These are phyloP conservation scores for Glyptemys insculpta DNA, from an alignment of 2,797 vertebrate species.

Conservation along the genomic window DNA sequence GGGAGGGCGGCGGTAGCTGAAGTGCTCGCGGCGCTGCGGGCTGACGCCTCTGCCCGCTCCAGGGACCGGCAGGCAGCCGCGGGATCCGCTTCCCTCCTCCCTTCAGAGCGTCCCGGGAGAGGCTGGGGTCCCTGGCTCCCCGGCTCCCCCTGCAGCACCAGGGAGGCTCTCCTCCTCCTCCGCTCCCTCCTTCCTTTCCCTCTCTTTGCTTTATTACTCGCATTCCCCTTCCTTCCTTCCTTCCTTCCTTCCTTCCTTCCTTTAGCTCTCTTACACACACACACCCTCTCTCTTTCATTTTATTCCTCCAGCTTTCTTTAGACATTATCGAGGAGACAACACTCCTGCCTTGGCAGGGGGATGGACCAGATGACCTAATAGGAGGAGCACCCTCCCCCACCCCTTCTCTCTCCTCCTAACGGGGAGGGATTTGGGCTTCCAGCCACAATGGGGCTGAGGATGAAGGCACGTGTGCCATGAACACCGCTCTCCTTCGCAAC, in stretches of 20 bases:
- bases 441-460: not conserved
- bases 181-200: not conserved
- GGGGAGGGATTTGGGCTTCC: not conserved
- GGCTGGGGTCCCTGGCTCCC: not conserved
- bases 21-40: not conserved
- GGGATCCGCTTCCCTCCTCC: not conserved
- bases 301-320: too few relatives aligned
- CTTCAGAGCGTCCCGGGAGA: too few relatives aligned
- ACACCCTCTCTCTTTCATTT: not conserved
- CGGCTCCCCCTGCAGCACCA: too few relatives aligned
- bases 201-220: too few relatives aligned
- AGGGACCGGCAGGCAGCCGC: accelerated
- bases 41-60: not conserved
- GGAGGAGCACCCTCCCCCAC: not conserved
- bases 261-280: not conserved
- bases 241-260: not conserved
- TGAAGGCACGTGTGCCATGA: not conserved
- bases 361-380: too few relatives aligned
- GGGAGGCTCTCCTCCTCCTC: too few relatives aligned
- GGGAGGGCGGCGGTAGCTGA: not conserved
- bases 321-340: not conserved
- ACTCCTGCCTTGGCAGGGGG: too few relatives aligned
- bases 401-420: not conserved
- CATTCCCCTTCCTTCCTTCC: too few relatives aligned
- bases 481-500: not conserved